Evolutionary conservation across 2,797 vertebrate species (phyloP).

Genomic region (Menidia menidia): DNA sequence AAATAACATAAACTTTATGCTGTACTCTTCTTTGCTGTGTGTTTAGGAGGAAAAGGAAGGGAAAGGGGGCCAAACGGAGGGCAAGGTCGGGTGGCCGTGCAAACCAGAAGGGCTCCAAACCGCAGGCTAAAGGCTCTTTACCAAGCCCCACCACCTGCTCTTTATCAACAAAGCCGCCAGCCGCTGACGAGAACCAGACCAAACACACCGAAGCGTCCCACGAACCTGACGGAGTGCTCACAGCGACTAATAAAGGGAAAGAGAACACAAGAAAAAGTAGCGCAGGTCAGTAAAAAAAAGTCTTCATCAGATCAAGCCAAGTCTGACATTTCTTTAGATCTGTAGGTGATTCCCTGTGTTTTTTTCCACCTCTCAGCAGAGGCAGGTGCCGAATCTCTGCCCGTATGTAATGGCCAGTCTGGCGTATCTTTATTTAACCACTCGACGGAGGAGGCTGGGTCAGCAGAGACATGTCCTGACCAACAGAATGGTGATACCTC

Average conservation of each 20-base stretch:
- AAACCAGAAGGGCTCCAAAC: constrained; percentile 70
- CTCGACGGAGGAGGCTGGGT: constrained; percentile 49
- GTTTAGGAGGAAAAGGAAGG: constrained; percentile 83
- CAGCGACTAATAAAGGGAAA: constrained; percentile 21
- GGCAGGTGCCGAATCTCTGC: constrained; percentile 38
- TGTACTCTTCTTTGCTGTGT: constrained; percentile 46
- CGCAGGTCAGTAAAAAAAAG: constrained; percentile 57
- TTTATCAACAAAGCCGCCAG: constrained; percentile 35
- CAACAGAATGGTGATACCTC: constrained; percentile 50
- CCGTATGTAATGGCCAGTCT: constrained; percentile 63
- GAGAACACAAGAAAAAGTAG: constrained; percentile 41
- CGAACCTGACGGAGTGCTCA: constrained; percentile 35
- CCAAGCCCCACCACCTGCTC: constrained; percentile 40
- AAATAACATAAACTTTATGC: not conserved
- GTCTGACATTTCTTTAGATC: not conserved
- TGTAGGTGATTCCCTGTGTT: not conserved
- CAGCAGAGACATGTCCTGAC: constrained; percentile 47
- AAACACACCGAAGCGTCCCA: constrained; percentile 34
- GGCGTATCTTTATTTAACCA: constrained; percentile 62
- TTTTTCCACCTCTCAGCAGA: constrained; percentile 53
- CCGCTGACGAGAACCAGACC: constrained; percentile 47
- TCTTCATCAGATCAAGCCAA: not conserved
- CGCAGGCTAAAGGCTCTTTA: constrained; percentile 66
- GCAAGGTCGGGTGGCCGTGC: constrained; percentile 72
- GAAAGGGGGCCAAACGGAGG: constrained; percentile 80